A percentile compares a stretch with the other conserved stretches of the same genome.
Conservation (phyloP, 2,113 vertebrate species). For the Willisornis vidua region DNA sequence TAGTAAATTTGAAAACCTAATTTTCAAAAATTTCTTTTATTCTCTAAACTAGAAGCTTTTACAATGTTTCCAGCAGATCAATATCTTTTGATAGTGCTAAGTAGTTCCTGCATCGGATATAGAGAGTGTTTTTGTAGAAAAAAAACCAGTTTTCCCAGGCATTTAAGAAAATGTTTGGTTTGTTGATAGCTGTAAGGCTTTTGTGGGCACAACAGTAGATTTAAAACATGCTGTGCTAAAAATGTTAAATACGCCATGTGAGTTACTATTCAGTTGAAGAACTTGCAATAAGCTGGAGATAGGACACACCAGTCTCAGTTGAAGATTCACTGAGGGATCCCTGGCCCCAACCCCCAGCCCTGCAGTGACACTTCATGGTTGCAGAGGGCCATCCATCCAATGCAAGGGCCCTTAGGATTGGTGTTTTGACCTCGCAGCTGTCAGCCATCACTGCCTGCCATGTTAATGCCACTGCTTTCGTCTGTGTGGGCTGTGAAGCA, state of each 20-base stretch:
- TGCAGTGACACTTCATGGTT: fast-evolving
- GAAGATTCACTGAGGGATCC: not conserved
- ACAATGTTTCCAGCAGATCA: not conserved
- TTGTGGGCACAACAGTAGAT: not conserved
- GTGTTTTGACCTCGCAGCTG: not conserved
- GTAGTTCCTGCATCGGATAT: not conserved
- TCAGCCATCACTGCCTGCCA: fast-evolving
- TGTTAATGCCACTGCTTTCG: not conserved
- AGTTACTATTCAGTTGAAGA: not conserved
- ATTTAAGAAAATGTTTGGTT: not conserved
- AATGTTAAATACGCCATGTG: not conserved
- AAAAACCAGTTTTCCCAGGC: not conserved
- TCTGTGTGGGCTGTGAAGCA: not conserved
- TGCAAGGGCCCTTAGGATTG: fast-evolving
- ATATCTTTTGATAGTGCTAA: not conserved
- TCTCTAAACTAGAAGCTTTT: not conserved
- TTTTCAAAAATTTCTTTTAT: not conserved
- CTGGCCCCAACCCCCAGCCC: not conserved
- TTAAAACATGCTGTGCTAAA: not conserved
- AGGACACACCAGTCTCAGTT: fast-evolving
- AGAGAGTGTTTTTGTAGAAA: not conserved
- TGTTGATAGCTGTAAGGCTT: not conserved
- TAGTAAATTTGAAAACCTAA: not conserved
- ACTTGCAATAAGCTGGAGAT: not conserved
- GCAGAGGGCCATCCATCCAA: not conserved